phyloP scores from a whole-genome alignment of 2,888 invertebrate genomes.

The Odontocerum albicorne region DNA sequence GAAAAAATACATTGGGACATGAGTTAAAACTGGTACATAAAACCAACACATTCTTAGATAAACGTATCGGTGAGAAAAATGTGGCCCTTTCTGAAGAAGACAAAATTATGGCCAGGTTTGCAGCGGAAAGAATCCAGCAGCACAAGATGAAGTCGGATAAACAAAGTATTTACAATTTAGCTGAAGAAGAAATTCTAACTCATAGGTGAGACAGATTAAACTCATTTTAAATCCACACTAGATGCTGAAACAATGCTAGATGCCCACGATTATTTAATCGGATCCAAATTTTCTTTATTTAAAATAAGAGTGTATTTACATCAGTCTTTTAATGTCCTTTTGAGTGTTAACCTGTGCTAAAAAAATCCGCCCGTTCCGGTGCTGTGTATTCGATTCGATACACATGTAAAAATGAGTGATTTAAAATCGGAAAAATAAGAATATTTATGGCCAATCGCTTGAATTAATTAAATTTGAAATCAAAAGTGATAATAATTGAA shows the following conservation, averaged over 20 bases:
- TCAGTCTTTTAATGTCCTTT: too few species aligned
- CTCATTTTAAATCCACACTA: background rate
- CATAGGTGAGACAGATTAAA: constrained; percentile 59
- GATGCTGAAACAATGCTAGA: background rate
- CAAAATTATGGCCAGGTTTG: constrained; percentile 78
- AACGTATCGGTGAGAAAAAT: constrained; percentile 84
- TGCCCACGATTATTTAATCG: too few species aligned
- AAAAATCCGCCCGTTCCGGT: too few species aligned
- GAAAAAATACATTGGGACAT: constrained; percentile 83
- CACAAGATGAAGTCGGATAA: constrained; percentile 52
- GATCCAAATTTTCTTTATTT: too few species aligned
- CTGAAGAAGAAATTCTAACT: constrained; percentile 87
- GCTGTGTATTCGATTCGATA: too few species aligned
- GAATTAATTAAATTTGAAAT: too few species aligned
- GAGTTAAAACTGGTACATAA: constrained; percentile 85
- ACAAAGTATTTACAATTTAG: constrained; percentile 78
- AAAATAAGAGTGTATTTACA: too few species aligned
- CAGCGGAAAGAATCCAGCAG: constrained; percentile 73
- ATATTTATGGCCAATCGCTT: too few species aligned
- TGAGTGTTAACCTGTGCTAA: too few species aligned
- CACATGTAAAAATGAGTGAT: too few species aligned
- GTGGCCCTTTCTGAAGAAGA: constrained; percentile 71
- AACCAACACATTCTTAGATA: constrained; percentile 83
- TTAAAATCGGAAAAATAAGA: too few species aligned
- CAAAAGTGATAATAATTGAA: too few species aligned